Evolutionary conservation across 1,140 invertebrate genomes (phyloP).

Genomic region (Drosophila mayri): DNA sequence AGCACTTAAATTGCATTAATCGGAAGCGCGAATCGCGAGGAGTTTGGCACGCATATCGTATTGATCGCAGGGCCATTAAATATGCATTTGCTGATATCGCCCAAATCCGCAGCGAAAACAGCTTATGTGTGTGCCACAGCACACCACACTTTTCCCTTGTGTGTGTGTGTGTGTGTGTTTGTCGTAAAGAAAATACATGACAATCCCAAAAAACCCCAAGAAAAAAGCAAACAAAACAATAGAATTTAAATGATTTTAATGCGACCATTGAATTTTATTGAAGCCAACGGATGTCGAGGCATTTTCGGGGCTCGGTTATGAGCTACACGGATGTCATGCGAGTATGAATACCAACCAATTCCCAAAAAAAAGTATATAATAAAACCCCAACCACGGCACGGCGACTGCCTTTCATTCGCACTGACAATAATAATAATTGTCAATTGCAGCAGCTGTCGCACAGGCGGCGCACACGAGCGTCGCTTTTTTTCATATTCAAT

Average conservation of each 20-base stretch:
- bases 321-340: constrained; percentile 53
- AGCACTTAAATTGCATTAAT: constrained; percentile 50
- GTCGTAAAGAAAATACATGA: constrained; percentile 61
- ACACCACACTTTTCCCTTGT: not conserved
- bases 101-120: constrained; percentile 78
- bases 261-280: constrained; percentile 81
- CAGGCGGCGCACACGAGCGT: constrained; percentile 28
- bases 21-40: constrained; percentile 16
- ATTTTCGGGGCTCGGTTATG: constrained; percentile 60
- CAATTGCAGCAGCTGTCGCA: constrained; percentile 79
- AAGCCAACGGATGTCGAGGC: constrained; percentile 58
- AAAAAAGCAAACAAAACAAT: constrained; percentile 74
- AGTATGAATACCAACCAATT: constrained; percentile 66
- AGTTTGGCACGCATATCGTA: constrained; percentile 42
- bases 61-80: constrained; percentile 78
- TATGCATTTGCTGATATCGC: constrained; percentile 80
- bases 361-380: not conserved
- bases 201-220: constrained; percentile 50
- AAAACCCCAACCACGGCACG: not conserved
- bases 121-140: constrained; percentile 49
- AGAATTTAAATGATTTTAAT: constrained; percentile 84
- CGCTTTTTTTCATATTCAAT: constrained; percentile 74
- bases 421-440: constrained; percentile 83
- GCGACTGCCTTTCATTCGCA: constrained; percentile 59
- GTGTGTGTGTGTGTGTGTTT: not conserved